phyloP scores from a whole-genome alignment of 2,113 vertebrate species.

The Glaucomys volans region DNA sequence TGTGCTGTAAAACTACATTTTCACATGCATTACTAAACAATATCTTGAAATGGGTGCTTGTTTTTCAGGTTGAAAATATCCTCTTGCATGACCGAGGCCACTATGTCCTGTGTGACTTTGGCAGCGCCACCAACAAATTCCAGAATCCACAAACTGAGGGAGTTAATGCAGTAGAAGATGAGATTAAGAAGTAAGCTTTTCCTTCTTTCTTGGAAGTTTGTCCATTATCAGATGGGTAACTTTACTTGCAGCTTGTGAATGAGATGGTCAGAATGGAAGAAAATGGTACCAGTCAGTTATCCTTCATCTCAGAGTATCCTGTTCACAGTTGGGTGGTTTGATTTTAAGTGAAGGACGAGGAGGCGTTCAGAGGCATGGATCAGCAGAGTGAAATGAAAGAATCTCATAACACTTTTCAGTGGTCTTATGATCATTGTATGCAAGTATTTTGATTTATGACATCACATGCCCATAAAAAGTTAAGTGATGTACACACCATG shows the following conservation, averaged over 20 bases:
- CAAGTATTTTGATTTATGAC: conserved; percentile 1
- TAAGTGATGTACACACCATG: not conserved
- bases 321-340: not conserved
- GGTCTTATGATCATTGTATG: not conserved
- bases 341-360: not conserved
- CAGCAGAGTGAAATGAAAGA: not conserved
- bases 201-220: not conserved
- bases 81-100: conserved; percentile 97
- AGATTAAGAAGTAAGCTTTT: conserved; percentile 96
- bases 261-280: not conserved
- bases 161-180: conserved; percentile 95
- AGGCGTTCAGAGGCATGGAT: not conserved
- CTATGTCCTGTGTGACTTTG: conserved; percentile 99
- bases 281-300: not conserved
- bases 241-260: not conserved
- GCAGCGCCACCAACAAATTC: conserved; percentile 96
- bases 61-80: conserved; percentile 97
- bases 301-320: not conserved
- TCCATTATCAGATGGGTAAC: not conserved
- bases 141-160: conserved; percentile 97
- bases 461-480: not conserved
- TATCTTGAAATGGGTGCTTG: conserved; percentile 60
- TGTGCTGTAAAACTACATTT: conserved; percentile 24
- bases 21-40: conserved; percentile 28
- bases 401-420: not conserved